Evolutionary conservation across 2,113 vertebrate species (phyloP).

Genomic region (Balaeniceps rex): DNA sequence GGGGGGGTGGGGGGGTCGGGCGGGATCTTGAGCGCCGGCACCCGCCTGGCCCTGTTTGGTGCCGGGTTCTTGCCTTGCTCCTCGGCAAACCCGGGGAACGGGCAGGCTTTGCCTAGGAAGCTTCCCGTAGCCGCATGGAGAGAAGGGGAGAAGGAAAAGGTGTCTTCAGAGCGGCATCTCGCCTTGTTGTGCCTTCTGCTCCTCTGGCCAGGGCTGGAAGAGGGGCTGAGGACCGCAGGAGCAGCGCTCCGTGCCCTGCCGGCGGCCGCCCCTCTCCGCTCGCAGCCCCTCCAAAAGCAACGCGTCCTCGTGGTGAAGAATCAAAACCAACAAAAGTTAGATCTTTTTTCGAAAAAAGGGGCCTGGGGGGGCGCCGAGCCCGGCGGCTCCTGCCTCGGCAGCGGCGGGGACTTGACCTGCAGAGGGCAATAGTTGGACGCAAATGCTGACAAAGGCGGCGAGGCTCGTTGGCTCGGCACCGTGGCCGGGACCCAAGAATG

Average conservation of each 20-base stretch:
- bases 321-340: neutral
- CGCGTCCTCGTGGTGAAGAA: neutral
- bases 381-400: neutral
- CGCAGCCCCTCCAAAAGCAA: neutral
- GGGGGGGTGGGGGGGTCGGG: no score
- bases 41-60: neutral
- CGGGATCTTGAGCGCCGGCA: neutral
- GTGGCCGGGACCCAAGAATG: constrained; percentile 70
- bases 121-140: neutral
- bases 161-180: neutral
- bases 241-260: neutral
- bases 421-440: constrained; percentile 83
- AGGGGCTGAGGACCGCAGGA: neutral
- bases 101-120: neutral
- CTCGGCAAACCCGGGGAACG: neutral
- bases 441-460: constrained; percentile 64
- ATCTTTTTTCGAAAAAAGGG: neutral
- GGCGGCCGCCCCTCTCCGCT: neutral
- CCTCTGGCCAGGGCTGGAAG: neutral
- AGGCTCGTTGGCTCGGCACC: constrained; percentile 50
- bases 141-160: neutral
- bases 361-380: neutral
- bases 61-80: neutral
- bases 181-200: neutral
- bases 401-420: constrained; percentile 70